Percentiles rank a stretch among this genome's conserved stretches.
These are phyloP conservation scores for Siderastrea siderea DNA, from an alignment of 92 coral and sea anemone species.

Conservation along the genomic window DNA sequence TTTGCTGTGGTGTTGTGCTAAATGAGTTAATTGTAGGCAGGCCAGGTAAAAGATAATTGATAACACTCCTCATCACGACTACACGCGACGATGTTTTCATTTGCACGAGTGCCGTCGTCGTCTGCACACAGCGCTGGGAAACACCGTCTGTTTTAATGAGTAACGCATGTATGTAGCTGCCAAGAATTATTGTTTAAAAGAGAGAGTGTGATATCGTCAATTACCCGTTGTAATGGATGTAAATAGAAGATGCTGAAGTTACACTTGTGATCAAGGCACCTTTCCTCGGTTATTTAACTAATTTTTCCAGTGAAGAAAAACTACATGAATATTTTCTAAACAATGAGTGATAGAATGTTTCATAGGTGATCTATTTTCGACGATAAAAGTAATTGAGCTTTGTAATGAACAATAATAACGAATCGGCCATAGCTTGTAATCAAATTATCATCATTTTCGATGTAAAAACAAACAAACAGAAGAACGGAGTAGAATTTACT, in stretches of 20 bases:
- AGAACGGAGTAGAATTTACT: not conserved
- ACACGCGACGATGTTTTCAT: too few relatives aligned
- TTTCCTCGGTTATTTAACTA: not conserved
- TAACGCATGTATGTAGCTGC: too few relatives aligned
- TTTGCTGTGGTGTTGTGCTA: too few relatives aligned
- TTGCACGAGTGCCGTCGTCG: too few relatives aligned
- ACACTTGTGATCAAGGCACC: not conserved
- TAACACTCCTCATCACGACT: too few relatives aligned
- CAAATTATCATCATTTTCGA: slow-evolving; percentile 3
- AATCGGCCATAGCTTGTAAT: not conserved
- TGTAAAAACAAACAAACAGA: not conserved
- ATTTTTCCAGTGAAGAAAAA: not conserved
- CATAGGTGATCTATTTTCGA: slow-evolving; percentile 18
- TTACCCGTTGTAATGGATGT: not conserved
- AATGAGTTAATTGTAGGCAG: too few relatives aligned
- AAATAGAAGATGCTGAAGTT: not conserved
- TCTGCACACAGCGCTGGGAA: too few relatives aligned
- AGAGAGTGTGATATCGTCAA: not conserved
- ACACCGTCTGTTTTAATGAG: too few relatives aligned
- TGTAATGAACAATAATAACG: not conserved
- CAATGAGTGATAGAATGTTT: not conserved
- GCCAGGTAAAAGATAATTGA: too few relatives aligned
- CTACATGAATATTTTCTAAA: not conserved
- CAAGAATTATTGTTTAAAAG: not conserved
- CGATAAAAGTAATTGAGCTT: not conserved